A percentile compares a stretch with the other conserved stretches of the same genome.
phyloP scores from a whole-genome alignment of 1,140 invertebrate species.

The Philotrypesis tridentata region DNA sequence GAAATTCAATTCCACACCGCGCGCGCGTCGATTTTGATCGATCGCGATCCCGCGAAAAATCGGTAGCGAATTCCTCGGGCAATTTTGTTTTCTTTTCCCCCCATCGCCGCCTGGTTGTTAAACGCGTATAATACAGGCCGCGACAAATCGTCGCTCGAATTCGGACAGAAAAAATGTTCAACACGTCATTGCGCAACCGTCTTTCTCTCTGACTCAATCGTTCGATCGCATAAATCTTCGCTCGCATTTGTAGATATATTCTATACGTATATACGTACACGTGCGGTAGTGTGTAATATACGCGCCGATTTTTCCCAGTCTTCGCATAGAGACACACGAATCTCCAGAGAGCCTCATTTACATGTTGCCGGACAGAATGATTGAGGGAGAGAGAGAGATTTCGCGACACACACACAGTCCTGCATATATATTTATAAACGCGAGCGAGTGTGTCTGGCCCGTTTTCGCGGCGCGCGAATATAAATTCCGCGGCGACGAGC shows the following conservation, averaged over 20 bases:
- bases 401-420: not conserved
- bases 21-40: not conserved
- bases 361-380: no score
- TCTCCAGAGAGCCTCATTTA: not conserved
- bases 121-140: no score
- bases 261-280: no score
- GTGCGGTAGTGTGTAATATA: no score
- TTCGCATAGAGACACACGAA: not conserved
- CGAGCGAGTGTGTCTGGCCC: constrained; percentile 24
- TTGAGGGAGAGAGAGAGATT: not conserved
- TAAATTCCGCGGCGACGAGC: constrained; percentile 8
- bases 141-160: not conserved
- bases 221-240: not conserved
- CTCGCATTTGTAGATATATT: not conserved
- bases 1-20: no score
- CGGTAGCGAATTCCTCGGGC: not conserved
- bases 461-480: constrained; percentile 10
- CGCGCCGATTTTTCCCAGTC: no score
- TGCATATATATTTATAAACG: constrained; percentile 32
- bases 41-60: not conserved
- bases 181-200: not conserved
- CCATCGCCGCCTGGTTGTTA: no score
- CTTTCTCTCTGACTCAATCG: not conserved
- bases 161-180: not conserved
- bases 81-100: not conserved